Evolutionary conservation across 2,888 invertebrate species (phyloP).

Genomic region (Taphrorychus bicolor): DNA sequence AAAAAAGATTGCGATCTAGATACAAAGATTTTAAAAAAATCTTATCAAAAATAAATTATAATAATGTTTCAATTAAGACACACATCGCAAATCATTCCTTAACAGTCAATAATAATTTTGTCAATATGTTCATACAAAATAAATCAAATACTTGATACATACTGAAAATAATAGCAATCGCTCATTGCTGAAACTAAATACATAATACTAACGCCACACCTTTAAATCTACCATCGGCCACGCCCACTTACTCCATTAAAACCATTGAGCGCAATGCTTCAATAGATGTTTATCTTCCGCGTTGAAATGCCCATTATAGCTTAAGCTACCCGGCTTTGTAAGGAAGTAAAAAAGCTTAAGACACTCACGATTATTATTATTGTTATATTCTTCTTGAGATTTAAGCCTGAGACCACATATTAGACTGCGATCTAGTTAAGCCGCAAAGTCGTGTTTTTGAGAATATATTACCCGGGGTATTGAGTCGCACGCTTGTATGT

Average conservation of each 20-base stretch:
- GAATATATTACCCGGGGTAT: slow-evolving; percentile 32
- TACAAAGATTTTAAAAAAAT: no score
- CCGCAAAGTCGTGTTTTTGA: slow-evolving; percentile 30
- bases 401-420: slow-evolving; percentile 16
- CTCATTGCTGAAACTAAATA: no score
- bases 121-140: no score
- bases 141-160: no score
- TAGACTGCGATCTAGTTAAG: slow-evolving; percentile 33
- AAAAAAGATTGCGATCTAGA: no score
- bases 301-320: slow-evolving; percentile 17
- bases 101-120: no score
- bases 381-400: slow-evolving; percentile 20
- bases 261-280: neutral
- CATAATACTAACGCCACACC: no score
- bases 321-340: slow-evolving; percentile 11
- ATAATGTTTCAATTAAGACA: no score
- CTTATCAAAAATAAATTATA: no score
- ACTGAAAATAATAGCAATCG: no score
- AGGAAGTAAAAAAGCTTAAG: slow-evolving; percentile 16
- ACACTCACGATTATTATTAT: slow-evolving; percentile 25
- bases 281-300: slow-evolving; percentile 9
- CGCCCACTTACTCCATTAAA: slow-evolving; percentile 1
- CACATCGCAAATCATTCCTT: no score
- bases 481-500: slow-evolving; percentile 23
- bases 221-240: no score